Conservation (phyloP, 2,113 vertebrate genomes). For the Phocoena sinus region DNA sequence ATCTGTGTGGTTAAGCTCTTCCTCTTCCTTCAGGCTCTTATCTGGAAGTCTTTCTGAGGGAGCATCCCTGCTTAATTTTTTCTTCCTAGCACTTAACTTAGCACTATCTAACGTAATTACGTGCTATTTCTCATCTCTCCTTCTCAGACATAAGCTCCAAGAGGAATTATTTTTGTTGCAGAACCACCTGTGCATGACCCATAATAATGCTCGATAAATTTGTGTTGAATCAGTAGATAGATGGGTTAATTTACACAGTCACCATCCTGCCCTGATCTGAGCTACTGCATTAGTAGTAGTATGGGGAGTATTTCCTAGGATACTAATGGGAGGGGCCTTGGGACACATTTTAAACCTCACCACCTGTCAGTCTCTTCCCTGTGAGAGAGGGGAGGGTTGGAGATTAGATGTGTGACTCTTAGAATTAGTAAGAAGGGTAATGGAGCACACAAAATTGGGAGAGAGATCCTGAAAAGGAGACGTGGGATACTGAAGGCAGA, state of each 20-base stretch:
- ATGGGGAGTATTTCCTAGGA: neutral
- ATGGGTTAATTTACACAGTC: neutral
- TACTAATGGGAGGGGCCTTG: neutral
- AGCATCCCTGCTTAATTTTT: neutral
- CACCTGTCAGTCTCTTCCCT: neutral
- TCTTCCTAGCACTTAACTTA: neutral
- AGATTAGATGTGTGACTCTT: neutral
- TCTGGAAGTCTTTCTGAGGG: neutral
- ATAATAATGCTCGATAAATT: no score
- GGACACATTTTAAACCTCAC: neutral
- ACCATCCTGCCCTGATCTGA: no score
- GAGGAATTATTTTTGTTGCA: neutral
- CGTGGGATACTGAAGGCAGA: neutral
- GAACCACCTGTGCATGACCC: neutral
- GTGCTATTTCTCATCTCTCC: neutral
- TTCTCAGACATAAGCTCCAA: neutral
- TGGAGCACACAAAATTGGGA: neutral
- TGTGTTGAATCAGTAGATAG: neutral
- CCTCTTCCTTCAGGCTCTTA: neutral
- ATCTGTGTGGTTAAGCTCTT: neutral
- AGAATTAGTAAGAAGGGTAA: neutral
- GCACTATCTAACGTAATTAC: neutral
- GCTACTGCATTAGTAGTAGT: neutral
- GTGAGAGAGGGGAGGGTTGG: no score
- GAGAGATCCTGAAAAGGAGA: neutral